phyloP scores from a whole-genome alignment of 2,113 vertebrate genomes.

The Gila orcuttii region DNA sequence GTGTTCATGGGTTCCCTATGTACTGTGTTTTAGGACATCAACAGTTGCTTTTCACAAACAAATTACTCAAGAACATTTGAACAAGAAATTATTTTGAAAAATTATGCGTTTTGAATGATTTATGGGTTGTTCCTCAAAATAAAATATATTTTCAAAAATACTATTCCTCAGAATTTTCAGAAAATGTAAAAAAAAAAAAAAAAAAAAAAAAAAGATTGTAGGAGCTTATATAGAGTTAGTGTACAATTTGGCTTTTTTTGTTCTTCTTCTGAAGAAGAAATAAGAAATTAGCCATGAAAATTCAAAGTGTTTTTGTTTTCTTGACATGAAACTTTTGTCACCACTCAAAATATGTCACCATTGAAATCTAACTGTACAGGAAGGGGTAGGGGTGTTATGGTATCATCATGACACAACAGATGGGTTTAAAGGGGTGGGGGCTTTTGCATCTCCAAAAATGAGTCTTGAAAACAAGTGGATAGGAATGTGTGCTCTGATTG shows the following conservation, averaged over 20 bases:
- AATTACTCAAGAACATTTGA: constrained; percentile 3
- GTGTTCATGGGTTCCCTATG: constrained; percentile 44
- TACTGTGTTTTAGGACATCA: constrained; percentile 27
- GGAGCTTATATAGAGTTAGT: neutral
- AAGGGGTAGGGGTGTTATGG: constrained; percentile 42
- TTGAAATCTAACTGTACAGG: constrained; percentile 40
- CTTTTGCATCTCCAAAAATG: constrained; percentile 70
- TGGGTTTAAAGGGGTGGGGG: constrained; percentile 56
- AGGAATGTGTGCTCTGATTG: constrained; percentile 71
- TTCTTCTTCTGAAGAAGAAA: neutral
- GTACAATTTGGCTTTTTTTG: neutral
- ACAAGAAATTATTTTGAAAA: neutral
- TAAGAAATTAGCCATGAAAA: neutral
- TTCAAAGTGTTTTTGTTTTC: neutral
- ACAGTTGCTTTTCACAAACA: neutral
- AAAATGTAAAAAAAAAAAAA: too few relatives aligned
- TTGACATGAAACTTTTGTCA: constrained; percentile 70
- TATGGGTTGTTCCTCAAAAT: neutral
- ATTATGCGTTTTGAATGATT: neutral
- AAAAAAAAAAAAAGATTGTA: too few relatives aligned
- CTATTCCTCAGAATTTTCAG: neutral
- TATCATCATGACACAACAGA: constrained; percentile 68
- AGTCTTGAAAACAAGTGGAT: constrained; percentile 63
- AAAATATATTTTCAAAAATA: neutral
- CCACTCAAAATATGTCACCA: constrained; percentile 34